Base-by-base conservation (phyloP, 2,888 invertebrate genomes). In the Limnephilus rhombicus region DNA sequence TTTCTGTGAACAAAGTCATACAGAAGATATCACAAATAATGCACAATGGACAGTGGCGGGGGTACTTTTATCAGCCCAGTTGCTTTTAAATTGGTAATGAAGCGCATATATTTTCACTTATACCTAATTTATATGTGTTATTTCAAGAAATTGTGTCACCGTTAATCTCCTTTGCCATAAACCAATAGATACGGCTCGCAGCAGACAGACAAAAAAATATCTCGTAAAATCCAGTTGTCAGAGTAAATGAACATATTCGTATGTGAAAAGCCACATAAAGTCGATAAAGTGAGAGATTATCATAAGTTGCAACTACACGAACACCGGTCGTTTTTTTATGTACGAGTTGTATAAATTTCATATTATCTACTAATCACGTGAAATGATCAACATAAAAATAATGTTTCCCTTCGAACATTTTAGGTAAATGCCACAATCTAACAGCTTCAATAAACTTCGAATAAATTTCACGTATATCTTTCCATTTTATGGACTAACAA, bases 401-500 rank as follows among this genome's bases (percentile, higher is more conserved):
- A 68, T 80, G 80, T 29, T 89, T 31, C 88, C 68, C 85, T 85
- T 80, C 5, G n/a, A 49, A 80, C 80, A 80, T 89, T 89, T 86
- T 80, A 37, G 68, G 45, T 41, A 34, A 88, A 80, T 88, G 24
- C 41, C n/a, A 37, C 37, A 41, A 34, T 80, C 80, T 24, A n/a
- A 13, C 12, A 89, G 37, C 9, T 41, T 7, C 13, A 41, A 85
- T 85, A 85, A 85, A 89, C 34, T 13, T 80, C n/a, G 80, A 41
- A 37, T 89, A 41, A 80, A 89, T 80, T 37, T n/a, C 37, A 89
- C 37, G 11, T 80, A 89, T 80, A 89, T 80, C 88, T 53, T 88
- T 31, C 68, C 80, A 31, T 85, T 68, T 68, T 68, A 68, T 68
- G 68, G 24, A n/a, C n/a, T n/a, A 7, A 24, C n/a, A 68, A 68